Percentiles rank a stretch among this genome's conserved stretches.
phyloP scores from a whole-genome alignment of 2,113 vertebrate genomes.

The Toxostoma redivivum region DNA sequence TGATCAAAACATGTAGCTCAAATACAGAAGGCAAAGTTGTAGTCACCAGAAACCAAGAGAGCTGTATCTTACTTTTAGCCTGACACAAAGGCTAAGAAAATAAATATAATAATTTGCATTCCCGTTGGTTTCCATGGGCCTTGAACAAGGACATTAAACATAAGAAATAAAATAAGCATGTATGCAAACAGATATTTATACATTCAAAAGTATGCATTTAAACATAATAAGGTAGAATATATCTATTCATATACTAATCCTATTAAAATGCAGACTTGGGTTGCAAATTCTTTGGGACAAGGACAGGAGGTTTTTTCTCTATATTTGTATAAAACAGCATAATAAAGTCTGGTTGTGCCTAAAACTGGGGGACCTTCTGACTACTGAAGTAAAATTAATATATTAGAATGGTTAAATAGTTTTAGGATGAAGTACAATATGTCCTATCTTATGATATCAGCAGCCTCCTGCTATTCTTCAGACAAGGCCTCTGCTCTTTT shows the following conservation, averaged over 20 bases:
- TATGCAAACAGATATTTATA: neutral
- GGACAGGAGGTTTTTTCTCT: neutral
- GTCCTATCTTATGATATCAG: neutral
- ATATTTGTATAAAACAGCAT: neutral
- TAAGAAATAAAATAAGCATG: neutral
- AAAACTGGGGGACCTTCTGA: neutral
- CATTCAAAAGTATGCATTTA: neutral
- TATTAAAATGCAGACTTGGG: neutral
- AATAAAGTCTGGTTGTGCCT: neutral
- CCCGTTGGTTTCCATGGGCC: neutral
- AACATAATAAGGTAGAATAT: neutral
- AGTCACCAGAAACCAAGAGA: neutral
- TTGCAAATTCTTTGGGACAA: neutral
- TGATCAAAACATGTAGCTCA: neutral
- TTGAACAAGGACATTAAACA: neutral
- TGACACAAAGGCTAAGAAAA: neutral
- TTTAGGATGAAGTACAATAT: neutral
- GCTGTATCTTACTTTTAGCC: neutral
- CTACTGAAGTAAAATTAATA: neutral
- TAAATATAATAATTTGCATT: neutral
- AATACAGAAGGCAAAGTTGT: neutral
- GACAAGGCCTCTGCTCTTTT: constrained; percentile 1
- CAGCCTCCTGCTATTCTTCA: neutral
- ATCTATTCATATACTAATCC: neutral
- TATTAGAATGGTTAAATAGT: neutral